These are phyloP conservation scores for Pelochelys cantorii DNA, from an alignment of 2,797 vertebrate species.

Conservation along the genomic window DNA sequence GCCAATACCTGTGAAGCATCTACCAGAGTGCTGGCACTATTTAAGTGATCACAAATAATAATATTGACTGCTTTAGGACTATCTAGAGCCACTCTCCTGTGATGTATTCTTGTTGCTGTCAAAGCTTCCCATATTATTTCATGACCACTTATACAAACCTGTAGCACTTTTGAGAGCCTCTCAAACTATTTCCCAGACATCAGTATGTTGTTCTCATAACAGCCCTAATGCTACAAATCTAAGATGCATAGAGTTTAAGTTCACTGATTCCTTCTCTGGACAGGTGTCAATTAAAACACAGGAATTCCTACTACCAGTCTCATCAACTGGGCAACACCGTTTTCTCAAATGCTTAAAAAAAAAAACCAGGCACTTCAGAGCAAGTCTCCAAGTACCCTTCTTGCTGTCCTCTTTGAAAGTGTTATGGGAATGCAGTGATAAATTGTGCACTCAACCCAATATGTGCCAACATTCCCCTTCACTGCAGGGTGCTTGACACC, in stretches of 20 bases:
- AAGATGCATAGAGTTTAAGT: not conserved
- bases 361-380: not conserved
- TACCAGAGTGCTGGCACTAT: not conserved
- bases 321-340: not conserved
- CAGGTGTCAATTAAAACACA: not conserved
- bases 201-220: not conserved
- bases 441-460: not conserved
- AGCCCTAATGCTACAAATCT: not conserved
- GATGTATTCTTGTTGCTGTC: not conserved
- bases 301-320: not conserved
- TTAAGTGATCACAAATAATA: conserved; percentile 1
- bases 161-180: not conserved
- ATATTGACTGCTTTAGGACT: conserved; percentile 11
- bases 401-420: not conserved
- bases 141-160: not conserved
- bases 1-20: not conserved
- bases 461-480: no score
- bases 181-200: not conserved
- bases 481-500: no score
- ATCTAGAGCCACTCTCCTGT: not conserved
- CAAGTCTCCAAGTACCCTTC: not conserved
- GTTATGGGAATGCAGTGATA: not conserved
- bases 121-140: conserved; percentile 22
- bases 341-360: not conserved
- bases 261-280: no score